phyloP scores from a whole-genome alignment of 2,888 invertebrate species.

The Orgyia antiqua region DNA sequence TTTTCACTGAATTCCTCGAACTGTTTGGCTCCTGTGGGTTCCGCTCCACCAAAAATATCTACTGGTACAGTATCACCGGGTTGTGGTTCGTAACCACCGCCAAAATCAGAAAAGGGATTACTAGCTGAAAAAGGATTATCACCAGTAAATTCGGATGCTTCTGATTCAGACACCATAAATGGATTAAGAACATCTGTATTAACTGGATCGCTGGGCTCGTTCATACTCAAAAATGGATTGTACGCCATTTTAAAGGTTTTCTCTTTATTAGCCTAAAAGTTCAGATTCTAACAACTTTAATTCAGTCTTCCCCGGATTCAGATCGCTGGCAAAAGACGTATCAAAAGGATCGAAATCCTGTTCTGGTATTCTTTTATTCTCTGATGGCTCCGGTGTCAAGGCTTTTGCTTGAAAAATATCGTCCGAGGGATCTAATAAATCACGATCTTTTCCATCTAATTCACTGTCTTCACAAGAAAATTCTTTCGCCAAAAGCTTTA shows the following conservation, averaged over 20 bases:
- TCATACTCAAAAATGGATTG: conserved; percentile 89
- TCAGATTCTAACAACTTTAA: conserved; percentile 88
- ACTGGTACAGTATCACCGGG: conserved; percentile 59
- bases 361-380: conserved; percentile 38
- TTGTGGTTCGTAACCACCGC: conserved; percentile 54
- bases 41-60: conserved; percentile 60
- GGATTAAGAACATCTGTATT: conserved; percentile 80
- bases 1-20: conserved; percentile 40
- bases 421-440: conserved; percentile 70
- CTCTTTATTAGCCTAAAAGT: conserved; percentile 53
- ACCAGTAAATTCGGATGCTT: conserved; percentile 37
- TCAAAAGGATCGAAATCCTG: conserved; percentile 88
- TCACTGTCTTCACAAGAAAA: conserved; percentile 76
- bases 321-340: conserved; percentile 86
- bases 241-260: conserved; percentile 76
- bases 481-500: conserved; percentile 87
- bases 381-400: conserved; percentile 81
- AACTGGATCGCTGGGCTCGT: conserved; percentile 77
- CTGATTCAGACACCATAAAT: conserved; percentile 79
- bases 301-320: conserved; percentile 87
- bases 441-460: conserved; percentile 53
- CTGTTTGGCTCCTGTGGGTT: conserved; percentile 51
- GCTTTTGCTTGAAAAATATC: conserved; percentile 83
- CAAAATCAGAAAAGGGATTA: conserved; percentile 83
- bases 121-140: conserved; percentile 87